Evolutionary conservation across 2,888 invertebrate genomes (phyloP).

Genomic region (Megaustenia siamemsis): DNA sequence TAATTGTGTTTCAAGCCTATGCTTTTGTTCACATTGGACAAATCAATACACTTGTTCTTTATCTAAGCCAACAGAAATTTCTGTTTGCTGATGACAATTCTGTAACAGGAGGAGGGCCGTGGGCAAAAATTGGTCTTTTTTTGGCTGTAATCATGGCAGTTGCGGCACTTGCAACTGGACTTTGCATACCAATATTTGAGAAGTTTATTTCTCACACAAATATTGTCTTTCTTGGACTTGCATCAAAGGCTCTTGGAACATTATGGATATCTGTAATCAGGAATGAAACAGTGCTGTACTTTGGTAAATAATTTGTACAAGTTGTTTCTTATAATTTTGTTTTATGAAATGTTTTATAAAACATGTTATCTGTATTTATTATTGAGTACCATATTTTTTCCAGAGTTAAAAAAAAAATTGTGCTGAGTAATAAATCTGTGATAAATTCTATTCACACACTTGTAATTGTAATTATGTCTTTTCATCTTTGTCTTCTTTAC

Average conservation of each 20-base stretch:
- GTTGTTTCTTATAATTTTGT: background rate
- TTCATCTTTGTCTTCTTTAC: too few relatives aligned
- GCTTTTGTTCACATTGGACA: conserved; percentile 79
- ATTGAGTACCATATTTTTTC: too few relatives aligned
- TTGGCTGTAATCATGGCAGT: conserved; percentile 73
- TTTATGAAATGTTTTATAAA: too few relatives aligned
- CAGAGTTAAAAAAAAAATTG: too few relatives aligned
- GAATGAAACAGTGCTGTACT: conserved; percentile 74
- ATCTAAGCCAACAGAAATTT: conserved; percentile 71
- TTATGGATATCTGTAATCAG: conserved; percentile 77
- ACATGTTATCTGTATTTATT: too few relatives aligned
- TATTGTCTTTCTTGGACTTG: conserved; percentile 74
- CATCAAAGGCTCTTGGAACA: conserved; percentile 78
- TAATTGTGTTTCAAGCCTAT: conserved; percentile 77
- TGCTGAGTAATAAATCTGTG: too few relatives aligned
- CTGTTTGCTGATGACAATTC: conserved; percentile 55
- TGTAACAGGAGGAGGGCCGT: conserved; percentile 65
- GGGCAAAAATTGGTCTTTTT: conserved; percentile 73
- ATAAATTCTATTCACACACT: too few relatives aligned
- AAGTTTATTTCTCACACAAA: conserved; percentile 70
- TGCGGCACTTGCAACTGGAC: conserved; percentile 71
- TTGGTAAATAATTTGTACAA: conserved; percentile 68
- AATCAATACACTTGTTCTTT: conserved; percentile 76
- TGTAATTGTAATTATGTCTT: too few relatives aligned
- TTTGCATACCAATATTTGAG: conserved; percentile 70